Conservation (phyloP, 2,797 vertebrate genomes). For the Scolopax rusticola region DNA sequence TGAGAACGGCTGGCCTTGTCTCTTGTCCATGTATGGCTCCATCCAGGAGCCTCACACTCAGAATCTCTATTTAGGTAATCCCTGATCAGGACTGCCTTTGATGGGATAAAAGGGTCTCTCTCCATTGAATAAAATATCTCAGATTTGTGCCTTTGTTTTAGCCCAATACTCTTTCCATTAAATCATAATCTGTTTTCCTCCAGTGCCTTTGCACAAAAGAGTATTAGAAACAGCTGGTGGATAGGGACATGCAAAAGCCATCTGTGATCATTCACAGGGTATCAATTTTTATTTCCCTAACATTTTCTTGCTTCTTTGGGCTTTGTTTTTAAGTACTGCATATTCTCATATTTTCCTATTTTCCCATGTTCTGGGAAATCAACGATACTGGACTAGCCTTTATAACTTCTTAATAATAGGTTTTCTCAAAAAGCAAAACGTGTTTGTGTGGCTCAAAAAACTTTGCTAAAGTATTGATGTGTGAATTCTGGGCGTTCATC, state of each 20-base stretch:
- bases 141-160: slow-evolving; percentile 32
- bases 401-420: background rate
- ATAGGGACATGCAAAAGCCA: slow-evolving; percentile 11
- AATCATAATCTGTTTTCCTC: slow-evolving; percentile 41
- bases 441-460: background rate
- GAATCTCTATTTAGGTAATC: background rate
- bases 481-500: background rate
- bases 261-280: slow-evolving; percentile 26
- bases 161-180: slow-evolving; percentile 15
- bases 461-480: background rate
- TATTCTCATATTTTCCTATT: background rate
- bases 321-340: slow-evolving; percentile 13
- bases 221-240: slow-evolving; percentile 33
- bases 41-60: background rate
- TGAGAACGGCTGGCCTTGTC: background rate
- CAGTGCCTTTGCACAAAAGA: background rate
- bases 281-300: slow-evolving; percentile 17
- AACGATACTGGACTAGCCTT: background rate
- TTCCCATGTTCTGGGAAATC: background rate
- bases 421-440: background rate
- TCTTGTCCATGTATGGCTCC: background rate
- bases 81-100: background rate
- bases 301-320: slow-evolving; percentile 30
- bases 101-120: background rate
- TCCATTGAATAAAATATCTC: background rate